phyloP scores from a whole-genome alignment of 92 coral and sea anemone species.

The Phenganax marumi region DNA sequence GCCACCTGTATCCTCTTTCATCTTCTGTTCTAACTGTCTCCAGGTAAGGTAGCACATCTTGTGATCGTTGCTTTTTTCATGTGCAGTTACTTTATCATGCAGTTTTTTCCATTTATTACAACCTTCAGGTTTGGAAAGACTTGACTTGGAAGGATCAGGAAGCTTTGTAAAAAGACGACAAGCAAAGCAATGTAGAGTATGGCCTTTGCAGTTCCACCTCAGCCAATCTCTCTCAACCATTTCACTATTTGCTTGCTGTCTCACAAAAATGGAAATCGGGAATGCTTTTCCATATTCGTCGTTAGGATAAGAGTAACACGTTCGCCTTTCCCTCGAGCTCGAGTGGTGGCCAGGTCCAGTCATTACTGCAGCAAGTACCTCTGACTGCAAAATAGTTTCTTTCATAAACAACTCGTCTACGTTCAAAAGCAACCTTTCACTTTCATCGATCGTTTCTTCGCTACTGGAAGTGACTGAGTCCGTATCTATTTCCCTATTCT shows the following conservation, averaged over 20 bases:
- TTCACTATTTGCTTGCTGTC: constrained; percentile 15
- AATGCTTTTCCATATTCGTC: constrained; percentile 22
- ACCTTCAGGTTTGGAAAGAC: constrained; percentile 16
- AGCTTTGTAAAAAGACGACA: constrained; percentile 22
- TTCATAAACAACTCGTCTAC: constrained; percentile 21
- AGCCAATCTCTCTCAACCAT: constrained; percentile 17
- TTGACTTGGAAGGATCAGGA: constrained; percentile 16
- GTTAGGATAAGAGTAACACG: neutral
- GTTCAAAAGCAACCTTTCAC: neutral
- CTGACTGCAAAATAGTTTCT: constrained; percentile 16
- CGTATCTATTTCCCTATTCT: neutral
- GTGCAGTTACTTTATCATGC: constrained; percentile 21
- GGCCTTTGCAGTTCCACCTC: constrained; percentile 11
- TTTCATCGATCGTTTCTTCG: neutral
- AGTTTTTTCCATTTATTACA: constrained; percentile 25
- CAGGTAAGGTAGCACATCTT: constrained; percentile 26
- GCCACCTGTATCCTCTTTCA: constrained; percentile 7
- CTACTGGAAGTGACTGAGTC: neutral
- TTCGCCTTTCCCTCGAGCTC: neutral
- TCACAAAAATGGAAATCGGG: constrained; percentile 21
- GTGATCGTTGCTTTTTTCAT: constrained; percentile 20
- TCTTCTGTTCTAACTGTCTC: constrained; percentile 20
- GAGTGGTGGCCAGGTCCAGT: constrained; percentile 2
- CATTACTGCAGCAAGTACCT: constrained; percentile 10
- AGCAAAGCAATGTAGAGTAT: constrained; percentile 1